Conservation (phyloP, 1,140 invertebrate genomes). For the Triops cancriformis region DNA sequence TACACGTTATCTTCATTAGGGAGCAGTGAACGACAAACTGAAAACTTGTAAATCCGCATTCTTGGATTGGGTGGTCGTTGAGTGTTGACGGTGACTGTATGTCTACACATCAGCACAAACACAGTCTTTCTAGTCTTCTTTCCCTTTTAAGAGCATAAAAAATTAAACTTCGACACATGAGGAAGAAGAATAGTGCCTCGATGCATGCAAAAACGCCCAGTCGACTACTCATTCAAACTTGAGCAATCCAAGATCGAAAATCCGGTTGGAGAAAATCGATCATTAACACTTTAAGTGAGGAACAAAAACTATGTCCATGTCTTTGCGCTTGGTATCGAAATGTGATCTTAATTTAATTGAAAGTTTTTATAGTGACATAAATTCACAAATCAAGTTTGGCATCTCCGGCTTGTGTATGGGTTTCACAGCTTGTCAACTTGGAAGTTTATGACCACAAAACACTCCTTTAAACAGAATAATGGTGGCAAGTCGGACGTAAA, state of each 20-base stretch:
- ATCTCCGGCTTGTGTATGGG: too few species aligned
- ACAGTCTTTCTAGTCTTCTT: neutral
- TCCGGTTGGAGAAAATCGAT: neutral
- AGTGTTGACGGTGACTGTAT: neutral
- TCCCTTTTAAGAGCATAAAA: neutral
- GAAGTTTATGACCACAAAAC: too few species aligned
- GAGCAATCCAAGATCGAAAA: neutral
- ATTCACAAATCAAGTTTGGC: neutral
- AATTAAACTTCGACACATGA: neutral
- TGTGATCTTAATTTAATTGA: neutral
- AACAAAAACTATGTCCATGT: too few species aligned
- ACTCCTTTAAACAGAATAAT: too few species aligned
- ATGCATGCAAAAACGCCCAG: neutral
- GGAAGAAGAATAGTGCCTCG: neutral
- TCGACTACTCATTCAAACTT: neutral
- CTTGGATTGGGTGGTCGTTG: neutral
- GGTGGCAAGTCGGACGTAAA: too few species aligned
- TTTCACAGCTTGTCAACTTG: too few species aligned
- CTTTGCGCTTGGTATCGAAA: neutral
- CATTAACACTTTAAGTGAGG: neutral
- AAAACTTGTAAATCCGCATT: constrained; percentile 7
- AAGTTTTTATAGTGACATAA: neutral
- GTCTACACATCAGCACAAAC: neutral
- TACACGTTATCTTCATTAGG: constrained; percentile 10
- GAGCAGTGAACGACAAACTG: neutral